These are phyloP conservation scores for Grallaria varia DNA, from an alignment of 2,113 vertebrate species.

Conservation along the genomic window DNA sequence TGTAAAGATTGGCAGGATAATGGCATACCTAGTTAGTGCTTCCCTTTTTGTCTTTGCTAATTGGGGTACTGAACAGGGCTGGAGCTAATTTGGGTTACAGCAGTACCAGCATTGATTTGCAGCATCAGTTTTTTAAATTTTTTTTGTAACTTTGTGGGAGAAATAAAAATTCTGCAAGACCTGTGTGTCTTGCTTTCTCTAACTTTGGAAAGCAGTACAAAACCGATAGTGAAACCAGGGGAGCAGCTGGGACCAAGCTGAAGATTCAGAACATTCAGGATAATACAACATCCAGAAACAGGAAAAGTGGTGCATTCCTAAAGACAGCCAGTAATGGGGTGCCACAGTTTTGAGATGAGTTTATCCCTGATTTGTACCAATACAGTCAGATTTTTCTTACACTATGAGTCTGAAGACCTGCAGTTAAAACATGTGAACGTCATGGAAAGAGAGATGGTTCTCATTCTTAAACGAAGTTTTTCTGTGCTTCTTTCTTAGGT, in stretches of 20 bases:
- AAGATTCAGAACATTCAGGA: not conserved
- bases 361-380: not conserved
- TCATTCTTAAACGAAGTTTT: not conserved
- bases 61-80: not conserved
- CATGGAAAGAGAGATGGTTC: not conserved
- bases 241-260: not conserved
- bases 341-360: not conserved
- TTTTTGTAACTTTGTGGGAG: not conserved
- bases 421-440: not conserved
- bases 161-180: not conserved
- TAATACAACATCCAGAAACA: not conserved
- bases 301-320: not conserved
- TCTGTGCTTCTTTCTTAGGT: not conserved
- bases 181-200: not conserved
- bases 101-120: not conserved
- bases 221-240: not conserved
- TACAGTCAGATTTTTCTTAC: not conserved
- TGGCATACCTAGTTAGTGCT: not conserved
- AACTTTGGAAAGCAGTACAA: not conserved
- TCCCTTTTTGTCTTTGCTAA: slow-evolving; percentile 15
- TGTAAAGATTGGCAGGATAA: slow-evolving; percentile 9
- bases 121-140: not conserved
- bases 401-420: not conserved
- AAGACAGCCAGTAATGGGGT: not conserved
- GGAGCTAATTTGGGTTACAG: not conserved